Evolutionary conservation across 2,888 invertebrate species (phyloP).

Genomic region (Hedya salicella): DNA sequence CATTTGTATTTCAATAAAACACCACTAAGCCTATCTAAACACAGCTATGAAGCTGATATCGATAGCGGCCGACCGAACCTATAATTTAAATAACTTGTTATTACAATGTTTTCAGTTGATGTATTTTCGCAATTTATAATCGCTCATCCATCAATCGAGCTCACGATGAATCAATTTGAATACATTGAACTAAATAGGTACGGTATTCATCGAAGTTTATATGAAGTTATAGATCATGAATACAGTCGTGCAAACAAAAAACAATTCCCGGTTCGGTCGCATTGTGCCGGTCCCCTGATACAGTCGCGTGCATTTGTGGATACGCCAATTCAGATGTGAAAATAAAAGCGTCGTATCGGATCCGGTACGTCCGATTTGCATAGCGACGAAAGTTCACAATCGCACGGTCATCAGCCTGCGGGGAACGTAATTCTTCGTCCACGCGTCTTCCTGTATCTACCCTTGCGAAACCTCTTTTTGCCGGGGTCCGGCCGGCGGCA

Average conservation of each 20-base stretch:
- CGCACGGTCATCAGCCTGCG: slow-evolving; percentile 83
- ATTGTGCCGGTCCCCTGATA: slow-evolving; percentile 57
- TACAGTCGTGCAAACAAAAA: slow-evolving; percentile 66
- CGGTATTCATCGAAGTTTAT: slow-evolving; percentile 66
- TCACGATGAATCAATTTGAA: slow-evolving; percentile 75
- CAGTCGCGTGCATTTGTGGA: slow-evolving; percentile 56
- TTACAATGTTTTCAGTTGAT: slow-evolving; percentile 63
- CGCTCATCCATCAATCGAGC: slow-evolving; percentile 66
- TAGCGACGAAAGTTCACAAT: slow-evolving; percentile 83
- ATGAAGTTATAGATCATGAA: slow-evolving; percentile 63
- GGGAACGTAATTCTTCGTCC: slow-evolving; percentile 83
- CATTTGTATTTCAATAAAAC: slow-evolving; percentile 84
- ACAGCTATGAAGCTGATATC: slow-evolving; percentile 69
- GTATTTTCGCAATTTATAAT: slow-evolving; percentile 61
- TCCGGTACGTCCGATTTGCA: slow-evolving; percentile 79
- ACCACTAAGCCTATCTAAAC: slow-evolving; percentile 82
- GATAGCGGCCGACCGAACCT: slow-evolving; percentile 48
- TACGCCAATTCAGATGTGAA: slow-evolving; percentile 66
- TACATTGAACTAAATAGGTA: slow-evolving; percentile 63
- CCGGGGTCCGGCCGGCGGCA: slow-evolving; percentile 77
- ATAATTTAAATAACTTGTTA: slow-evolving; percentile 61
- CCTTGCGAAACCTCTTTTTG: slow-evolving; percentile 78
- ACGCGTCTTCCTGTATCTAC: slow-evolving; percentile 83
- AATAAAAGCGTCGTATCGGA: slow-evolving; percentile 68
- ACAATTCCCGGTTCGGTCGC: slow-evolving; percentile 59